A percentile compares a stretch with the other conserved stretches of the same genome.
Evolutionary conservation across 2,797 vertebrate species (phyloP).

Genomic region (Tangara arthus): DNA sequence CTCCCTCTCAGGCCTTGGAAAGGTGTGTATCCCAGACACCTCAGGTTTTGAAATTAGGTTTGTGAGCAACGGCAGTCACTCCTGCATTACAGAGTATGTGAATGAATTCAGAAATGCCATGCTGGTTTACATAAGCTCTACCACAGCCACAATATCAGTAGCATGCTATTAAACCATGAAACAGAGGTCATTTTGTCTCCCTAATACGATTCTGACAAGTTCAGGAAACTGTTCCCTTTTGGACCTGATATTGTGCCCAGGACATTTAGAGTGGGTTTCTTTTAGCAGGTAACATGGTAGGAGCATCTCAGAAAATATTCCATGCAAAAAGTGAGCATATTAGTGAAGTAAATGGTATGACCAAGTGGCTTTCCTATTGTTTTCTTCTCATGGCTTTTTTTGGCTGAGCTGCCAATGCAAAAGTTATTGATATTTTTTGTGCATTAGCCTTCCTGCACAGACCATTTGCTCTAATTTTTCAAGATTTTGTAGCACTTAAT

Average conservation of each 20-base stretch:
- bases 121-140: background rate
- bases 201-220: background rate
- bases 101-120: background rate
- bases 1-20: background rate
- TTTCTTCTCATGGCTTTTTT: slow-evolving; percentile 2
- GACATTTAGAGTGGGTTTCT: background rate
- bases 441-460: background rate
- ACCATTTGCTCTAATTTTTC: background rate
- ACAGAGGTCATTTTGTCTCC: background rate
- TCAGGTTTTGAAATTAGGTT: background rate
- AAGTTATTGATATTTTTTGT: background rate
- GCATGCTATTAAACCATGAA: background rate
- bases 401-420: background rate
- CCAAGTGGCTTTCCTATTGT: background rate
- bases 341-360: background rate
- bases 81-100: background rate
- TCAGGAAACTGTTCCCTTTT: background rate
- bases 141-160: background rate
- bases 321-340: background rate
- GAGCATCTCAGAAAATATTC: background rate
- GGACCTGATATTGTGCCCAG: background rate
- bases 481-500: background rate
- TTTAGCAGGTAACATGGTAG: background rate
- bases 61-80: background rate
- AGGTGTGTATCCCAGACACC: background rate